Evolutionary conservation across 2,113 vertebrate genomes (phyloP).

Genomic region (Leucopsar rothschildi): DNA sequence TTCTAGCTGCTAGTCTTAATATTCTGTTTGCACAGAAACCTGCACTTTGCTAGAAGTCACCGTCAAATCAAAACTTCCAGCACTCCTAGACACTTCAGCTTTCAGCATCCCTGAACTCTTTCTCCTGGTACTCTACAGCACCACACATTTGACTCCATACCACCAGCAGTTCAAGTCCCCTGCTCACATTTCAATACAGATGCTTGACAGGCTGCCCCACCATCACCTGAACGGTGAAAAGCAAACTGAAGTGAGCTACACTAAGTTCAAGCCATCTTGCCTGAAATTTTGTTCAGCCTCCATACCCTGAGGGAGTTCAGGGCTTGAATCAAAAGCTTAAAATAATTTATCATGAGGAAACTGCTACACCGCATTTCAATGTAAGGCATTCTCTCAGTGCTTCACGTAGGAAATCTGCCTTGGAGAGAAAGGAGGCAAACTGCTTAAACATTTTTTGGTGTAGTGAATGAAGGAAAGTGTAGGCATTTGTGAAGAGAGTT

Average conservation of each 20-base stretch:
- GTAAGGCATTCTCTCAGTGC: not conserved
- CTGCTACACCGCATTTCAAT: not conserved
- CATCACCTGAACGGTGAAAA: not conserved
- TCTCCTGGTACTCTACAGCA: not conserved
- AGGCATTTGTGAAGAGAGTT: not conserved
- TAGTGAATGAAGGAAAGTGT: not conserved
- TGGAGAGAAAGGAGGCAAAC: not conserved
- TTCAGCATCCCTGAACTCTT: not conserved
- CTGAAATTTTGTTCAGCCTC: not conserved
- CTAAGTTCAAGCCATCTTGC: not conserved
- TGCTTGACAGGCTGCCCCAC: not conserved
- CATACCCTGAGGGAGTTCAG: not conserved
- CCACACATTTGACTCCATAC: fast-evolving
- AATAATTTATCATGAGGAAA: not conserved
- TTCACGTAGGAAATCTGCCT: not conserved
- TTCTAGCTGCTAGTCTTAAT: not conserved
- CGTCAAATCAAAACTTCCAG: not conserved
- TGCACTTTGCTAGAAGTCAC: not conserved
- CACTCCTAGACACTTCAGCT: not conserved
- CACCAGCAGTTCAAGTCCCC: not conserved
- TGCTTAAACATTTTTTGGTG: not conserved
- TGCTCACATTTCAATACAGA: not conserved
- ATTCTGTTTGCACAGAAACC: not conserved
- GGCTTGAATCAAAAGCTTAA: constrained; percentile 15
- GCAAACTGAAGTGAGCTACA: not conserved